Evolutionary conservation across 2,797 vertebrate species (phyloP).

Genomic region (Enteromius viviparus): DNA sequence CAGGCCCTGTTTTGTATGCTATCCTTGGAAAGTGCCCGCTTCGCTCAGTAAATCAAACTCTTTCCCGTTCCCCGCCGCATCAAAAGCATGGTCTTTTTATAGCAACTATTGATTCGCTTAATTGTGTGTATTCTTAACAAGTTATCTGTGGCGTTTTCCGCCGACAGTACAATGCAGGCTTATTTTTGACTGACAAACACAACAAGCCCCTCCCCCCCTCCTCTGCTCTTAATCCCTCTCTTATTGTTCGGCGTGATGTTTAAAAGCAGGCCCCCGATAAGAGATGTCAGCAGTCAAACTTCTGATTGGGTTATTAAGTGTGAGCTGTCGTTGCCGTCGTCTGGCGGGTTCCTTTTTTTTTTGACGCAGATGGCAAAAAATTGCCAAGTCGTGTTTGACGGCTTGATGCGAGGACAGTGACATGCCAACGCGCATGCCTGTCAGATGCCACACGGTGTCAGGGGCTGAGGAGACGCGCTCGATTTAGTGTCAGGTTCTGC

Average conservation of each 20-base stretch:
- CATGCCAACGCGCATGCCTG: slow-evolving; percentile 79
- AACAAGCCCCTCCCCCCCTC: slow-evolving; percentile 72
- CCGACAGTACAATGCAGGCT: slow-evolving; percentile 80
- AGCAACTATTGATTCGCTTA: slow-evolving; percentile 56
- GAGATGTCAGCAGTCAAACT: slow-evolving; percentile 83
- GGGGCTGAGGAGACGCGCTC: slow-evolving; percentile 61
- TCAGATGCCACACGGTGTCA: slow-evolving; percentile 67
- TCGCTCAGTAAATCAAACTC: slow-evolving; percentile 35
- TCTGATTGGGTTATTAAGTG: slow-evolving; percentile 86
- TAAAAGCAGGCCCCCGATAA: slow-evolving; percentile 74
- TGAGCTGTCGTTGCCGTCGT: slow-evolving; percentile 71
- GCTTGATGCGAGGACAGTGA: slow-evolving; percentile 75
- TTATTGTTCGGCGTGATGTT: slow-evolving; percentile 83
- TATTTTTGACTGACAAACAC: slow-evolving; percentile 84
- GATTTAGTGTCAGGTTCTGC: slow-evolving; percentile 66
- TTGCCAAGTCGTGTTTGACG: slow-evolving; percentile 74
- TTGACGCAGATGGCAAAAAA: slow-evolving; percentile 78
- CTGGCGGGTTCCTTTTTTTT: slow-evolving; percentile 69
- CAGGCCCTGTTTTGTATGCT: not conserved
- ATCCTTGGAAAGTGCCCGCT: slow-evolving; percentile 12
- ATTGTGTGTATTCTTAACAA: slow-evolving; percentile 72
- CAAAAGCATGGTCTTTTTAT: slow-evolving; percentile 68
- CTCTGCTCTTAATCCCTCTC: slow-evolving; percentile 68
- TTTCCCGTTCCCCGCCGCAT: slow-evolving; percentile 65
- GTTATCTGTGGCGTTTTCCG: slow-evolving; percentile 68